A percentile compares a stretch with the other conserved stretches of the same genome.
Conservation (phyloP, 2,797 vertebrate genomes). For the Serranus cabrilla region DNA sequence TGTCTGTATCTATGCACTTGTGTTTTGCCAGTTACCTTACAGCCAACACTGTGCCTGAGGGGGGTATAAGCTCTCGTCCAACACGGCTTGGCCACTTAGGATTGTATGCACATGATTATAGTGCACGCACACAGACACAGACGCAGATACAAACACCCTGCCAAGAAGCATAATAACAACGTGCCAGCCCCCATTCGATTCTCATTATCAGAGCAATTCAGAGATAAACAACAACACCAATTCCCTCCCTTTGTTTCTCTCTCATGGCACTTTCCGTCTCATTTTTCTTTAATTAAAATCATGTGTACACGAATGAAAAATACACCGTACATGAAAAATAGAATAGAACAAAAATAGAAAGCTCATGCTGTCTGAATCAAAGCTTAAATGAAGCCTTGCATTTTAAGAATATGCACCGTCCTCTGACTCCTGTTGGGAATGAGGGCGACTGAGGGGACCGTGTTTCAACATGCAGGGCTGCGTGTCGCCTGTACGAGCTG, state of each 20-base stretch:
- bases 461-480: slow-evolving; percentile 31
- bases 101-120: slow-evolving; percentile 50
- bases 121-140: slow-evolving; percentile 42
- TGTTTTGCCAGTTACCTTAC: slow-evolving; percentile 52
- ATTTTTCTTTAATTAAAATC: slow-evolving; percentile 46
- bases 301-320: slow-evolving; percentile 17
- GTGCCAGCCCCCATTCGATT: slow-evolving; percentile 60
- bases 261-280: slow-evolving; percentile 19
- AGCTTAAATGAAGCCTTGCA: slow-evolving; percentile 2
- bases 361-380: neutral
- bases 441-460: slow-evolving; percentile 13
- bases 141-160: slow-evolving; percentile 42
- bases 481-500: slow-evolving; percentile 16
- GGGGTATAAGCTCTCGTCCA: slow-evolving; percentile 40
- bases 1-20: slow-evolving; percentile 34
- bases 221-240: slow-evolving; percentile 58
- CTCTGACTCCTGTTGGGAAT: slow-evolving; percentile 32
- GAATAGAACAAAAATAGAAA: neutral
- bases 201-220: slow-evolving; percentile 66
- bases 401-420: slow-evolving; percentile 12
- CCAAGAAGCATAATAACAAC: slow-evolving; percentile 60
- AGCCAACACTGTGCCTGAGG: slow-evolving; percentile 53
- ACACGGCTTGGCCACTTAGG: slow-evolving; percentile 56
- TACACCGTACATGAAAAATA: neutral
- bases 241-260: slow-evolving; percentile 37